Conservation (phyloP, 2,888 invertebrate genomes). For the Brachycybe producta region DNA sequence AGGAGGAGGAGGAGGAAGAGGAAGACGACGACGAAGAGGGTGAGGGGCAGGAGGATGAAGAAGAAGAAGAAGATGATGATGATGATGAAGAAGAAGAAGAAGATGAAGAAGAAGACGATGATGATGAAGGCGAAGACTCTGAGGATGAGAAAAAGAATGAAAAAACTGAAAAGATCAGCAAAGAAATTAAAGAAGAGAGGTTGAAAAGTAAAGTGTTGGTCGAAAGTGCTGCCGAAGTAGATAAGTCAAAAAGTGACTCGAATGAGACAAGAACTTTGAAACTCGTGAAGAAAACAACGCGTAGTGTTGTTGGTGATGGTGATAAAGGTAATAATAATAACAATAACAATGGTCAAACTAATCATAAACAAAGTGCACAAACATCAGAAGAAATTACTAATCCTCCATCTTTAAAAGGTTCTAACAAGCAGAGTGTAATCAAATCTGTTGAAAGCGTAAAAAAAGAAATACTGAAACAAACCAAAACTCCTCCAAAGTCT, state of each 20-base stretch:
- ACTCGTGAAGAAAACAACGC: too few relatives aligned
- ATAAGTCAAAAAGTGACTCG: too few relatives aligned
- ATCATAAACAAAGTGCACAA: neutral
- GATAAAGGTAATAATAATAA: too few relatives aligned
- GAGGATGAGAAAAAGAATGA: slow-evolving; percentile 20
- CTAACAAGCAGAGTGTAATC: slow-evolving; percentile 11
- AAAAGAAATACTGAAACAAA: slow-evolving; percentile 2
- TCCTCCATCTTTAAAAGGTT: too few relatives aligned
- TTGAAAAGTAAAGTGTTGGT: neutral
- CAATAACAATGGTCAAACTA: too few relatives aligned
- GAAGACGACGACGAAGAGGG: slow-evolving; percentile 14
- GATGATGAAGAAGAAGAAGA: slow-evolving; percentile 18
- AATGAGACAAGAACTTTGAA: too few relatives aligned
- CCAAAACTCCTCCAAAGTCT: too few relatives aligned
- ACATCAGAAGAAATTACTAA: neutral
- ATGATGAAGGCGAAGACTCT: slow-evolving; percentile 21
- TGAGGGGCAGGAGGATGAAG: slow-evolving; percentile 19
- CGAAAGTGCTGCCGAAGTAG: too few relatives aligned
- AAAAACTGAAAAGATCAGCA: slow-evolving; percentile 14
- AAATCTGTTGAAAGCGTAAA: slow-evolving; percentile 14
- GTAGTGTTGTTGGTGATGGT: too few relatives aligned
- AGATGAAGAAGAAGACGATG: slow-evolving; percentile 19
- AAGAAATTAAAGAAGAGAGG: neutral
- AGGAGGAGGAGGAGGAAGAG: slow-evolving; percentile 34
- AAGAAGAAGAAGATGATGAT: slow-evolving; percentile 29